phyloP scores from a whole-genome alignment of 2,113 vertebrate species.

The Chauna torquata region DNA sequence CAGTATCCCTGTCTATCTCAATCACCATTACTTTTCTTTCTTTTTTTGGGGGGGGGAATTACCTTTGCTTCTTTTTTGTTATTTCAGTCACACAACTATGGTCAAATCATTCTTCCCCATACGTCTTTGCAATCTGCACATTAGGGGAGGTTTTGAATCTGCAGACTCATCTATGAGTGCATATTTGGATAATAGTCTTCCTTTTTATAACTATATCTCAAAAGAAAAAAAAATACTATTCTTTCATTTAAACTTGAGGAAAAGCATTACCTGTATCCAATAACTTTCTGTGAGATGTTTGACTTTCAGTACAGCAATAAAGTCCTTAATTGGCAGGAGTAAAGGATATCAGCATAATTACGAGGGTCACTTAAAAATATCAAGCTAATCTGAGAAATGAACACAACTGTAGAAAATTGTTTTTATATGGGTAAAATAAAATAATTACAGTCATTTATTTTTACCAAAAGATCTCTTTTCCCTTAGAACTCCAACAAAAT shows the following conservation, averaged over 20 bases:
- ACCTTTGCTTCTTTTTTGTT: neutral
- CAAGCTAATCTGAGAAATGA: neutral
- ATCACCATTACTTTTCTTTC: neutral
- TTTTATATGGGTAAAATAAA: neutral
- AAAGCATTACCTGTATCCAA: neutral
- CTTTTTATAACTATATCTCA: neutral
- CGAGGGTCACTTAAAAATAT: neutral
- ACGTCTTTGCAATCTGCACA: neutral
- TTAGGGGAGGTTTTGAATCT: neutral
- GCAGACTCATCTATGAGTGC: neutral
- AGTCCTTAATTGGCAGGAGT: neutral
- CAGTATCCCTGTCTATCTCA: neutral
- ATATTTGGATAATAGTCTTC: neutral
- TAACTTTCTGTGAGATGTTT: neutral
- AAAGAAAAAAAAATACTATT: neutral
- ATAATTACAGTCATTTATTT: neutral
- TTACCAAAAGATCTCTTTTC: neutral
- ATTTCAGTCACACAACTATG: neutral
- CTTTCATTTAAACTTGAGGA: neutral
- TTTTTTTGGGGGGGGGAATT: neutral
- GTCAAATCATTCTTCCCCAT: neutral
- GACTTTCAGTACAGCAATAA: neutral
- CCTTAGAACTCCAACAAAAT: neutral
- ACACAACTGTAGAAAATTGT: neutral
- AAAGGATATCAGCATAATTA: neutral